A percentile compares a stretch with the other conserved stretches of the same genome.
These are phyloP conservation scores for Pogonomyrmex barbatus DNA, from an alignment of 1,140 invertebrate genomes.

Conservation along the genomic window DNA sequence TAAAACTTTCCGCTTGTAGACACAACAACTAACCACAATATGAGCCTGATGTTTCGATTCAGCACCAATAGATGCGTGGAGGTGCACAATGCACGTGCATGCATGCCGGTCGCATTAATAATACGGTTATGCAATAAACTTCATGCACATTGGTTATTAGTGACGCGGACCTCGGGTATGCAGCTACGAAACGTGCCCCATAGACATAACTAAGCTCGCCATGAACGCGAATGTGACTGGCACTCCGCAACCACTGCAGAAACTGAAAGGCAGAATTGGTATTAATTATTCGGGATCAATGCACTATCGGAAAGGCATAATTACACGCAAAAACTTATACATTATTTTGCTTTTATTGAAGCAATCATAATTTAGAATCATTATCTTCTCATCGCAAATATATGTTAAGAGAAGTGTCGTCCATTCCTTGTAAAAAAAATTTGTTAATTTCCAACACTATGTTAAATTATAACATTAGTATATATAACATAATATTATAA, in stretches of 20 bases:
- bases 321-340: neutral
- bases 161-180: conserved; percentile 24
- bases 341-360: neutral
- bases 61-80: conserved; percentile 48
- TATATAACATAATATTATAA: too few relatives aligned
- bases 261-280: neutral
- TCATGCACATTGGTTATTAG: conserved; percentile 58
- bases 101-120: conserved; percentile 66
- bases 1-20: conserved; percentile 63
- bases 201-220: conserved; percentile 47
- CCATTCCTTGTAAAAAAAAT: neutral
- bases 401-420: neutral
- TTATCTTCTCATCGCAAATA: neutral
- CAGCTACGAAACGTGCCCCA: conserved; percentile 49
- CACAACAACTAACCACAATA: conserved; percentile 65
- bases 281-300: neutral
- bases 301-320: neutral
- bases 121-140: conserved; percentile 69
- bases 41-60: conserved; percentile 50
- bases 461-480: neutral
- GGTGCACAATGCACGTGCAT: conserved; percentile 43
- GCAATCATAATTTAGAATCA: neutral
- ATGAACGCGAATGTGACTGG: neutral
- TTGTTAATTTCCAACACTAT: neutral
- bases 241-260: neutral